Evolutionary conservation across 1,140 invertebrate species (phyloP).

Genomic region (Drosophila teissieri): DNA sequence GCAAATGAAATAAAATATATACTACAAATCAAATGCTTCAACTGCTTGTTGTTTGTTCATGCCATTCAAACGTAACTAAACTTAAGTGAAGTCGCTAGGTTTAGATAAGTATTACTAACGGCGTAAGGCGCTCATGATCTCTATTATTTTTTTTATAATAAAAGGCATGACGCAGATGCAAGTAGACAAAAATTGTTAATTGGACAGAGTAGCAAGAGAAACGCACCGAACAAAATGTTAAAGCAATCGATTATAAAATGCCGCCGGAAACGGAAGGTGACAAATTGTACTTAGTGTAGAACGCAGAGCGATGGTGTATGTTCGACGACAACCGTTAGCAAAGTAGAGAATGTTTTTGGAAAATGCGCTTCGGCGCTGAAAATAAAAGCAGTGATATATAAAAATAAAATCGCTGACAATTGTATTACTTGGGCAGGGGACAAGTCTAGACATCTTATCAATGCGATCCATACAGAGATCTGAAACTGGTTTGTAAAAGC

Average conservation of each 20-base stretch:
- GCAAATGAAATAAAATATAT: conserved; percentile 50
- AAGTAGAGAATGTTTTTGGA: conserved; percentile 77
- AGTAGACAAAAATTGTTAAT: conserved; percentile 45
- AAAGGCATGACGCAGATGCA: conserved; percentile 32
- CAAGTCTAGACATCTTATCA: too few relatives aligned
- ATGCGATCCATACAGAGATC: neutral
- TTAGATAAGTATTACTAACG: conserved; percentile 55
- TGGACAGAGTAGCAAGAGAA: conserved; percentile 41
- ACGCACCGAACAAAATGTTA: conserved; percentile 61
- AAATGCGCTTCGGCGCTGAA: conserved; percentile 48
- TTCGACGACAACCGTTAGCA: conserved; percentile 60
- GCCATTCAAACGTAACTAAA: conserved; percentile 51
- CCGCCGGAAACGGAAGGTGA: conserved; percentile 40
- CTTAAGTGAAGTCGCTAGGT: conserved; percentile 39
- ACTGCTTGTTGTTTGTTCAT: conserved; percentile 73
- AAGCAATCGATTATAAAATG: conserved; percentile 54
- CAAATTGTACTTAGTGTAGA: conserved; percentile 52
- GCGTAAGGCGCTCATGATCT: conserved; percentile 43
- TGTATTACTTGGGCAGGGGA: neutral
- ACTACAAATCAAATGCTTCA: conserved; percentile 64
- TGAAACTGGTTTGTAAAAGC: neutral
- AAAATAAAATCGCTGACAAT: neutral
- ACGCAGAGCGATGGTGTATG: conserved; percentile 25
- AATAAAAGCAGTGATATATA: conserved; percentile 72
- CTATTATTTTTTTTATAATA: conserved; percentile 57